A percentile compares a stretch with the other conserved stretches of the same genome.
Conservation (phyloP, 1,140 invertebrate genomes). For the Hycleus cichorii region DNA sequence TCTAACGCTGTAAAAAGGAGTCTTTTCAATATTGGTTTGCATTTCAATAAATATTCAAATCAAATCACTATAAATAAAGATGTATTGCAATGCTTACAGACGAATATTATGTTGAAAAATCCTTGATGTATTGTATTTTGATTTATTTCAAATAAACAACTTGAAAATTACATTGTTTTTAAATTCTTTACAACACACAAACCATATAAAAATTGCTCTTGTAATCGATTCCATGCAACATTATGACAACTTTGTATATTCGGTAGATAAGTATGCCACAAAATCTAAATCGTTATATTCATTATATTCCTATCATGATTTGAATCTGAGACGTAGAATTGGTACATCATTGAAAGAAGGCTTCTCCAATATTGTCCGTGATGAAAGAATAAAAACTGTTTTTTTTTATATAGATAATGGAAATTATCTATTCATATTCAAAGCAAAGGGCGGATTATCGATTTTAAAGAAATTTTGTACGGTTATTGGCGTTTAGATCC, state of each 20-base stretch:
- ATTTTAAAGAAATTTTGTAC: constrained; percentile 92
- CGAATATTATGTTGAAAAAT: too few species aligned
- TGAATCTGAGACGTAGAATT: constrained; percentile 79
- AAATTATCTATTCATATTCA: constrained; percentile 86
- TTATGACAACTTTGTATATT: constrained; percentile 52
- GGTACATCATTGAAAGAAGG: constrained; percentile 72
- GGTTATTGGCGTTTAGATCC: constrained; percentile 84
- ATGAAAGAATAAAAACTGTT: constrained; percentile 37
- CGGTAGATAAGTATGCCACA: constrained; percentile 50
- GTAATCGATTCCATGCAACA: constrained; percentile 58
- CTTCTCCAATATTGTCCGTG: constrained; percentile 77
- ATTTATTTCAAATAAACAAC: constrained; percentile 35
- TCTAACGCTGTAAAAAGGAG: constrained; percentile 59
- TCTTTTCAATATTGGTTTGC: constrained; percentile 63
- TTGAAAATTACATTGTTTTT: constrained; percentile 53
- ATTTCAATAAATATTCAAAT: constrained; percentile 59
- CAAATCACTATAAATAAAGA: constrained; percentile 51
- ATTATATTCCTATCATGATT: constrained; percentile 69
- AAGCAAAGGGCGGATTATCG: constrained; percentile 87
- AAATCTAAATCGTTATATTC: too few species aligned
- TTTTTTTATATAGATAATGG: constrained; percentile 72
- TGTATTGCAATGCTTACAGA: constrained; percentile 23
- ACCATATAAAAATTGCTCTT: constrained; percentile 66
- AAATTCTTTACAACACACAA: constrained; percentile 68
- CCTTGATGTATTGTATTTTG: neutral